Conservation (phyloP, 1,140 invertebrate species). For the Drosophila asahinai region DNA sequence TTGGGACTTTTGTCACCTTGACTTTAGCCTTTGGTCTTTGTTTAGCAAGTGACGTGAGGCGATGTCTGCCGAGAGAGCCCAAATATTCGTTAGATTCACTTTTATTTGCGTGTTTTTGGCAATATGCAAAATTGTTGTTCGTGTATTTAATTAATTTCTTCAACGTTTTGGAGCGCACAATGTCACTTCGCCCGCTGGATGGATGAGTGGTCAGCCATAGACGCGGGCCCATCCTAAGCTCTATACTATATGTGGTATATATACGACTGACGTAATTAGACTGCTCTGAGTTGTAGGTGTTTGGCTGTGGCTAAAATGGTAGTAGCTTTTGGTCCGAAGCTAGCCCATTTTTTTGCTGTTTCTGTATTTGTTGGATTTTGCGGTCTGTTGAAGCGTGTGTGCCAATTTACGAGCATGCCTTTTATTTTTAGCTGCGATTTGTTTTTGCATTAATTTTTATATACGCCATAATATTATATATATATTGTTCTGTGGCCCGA, state of each 20-base stretch:
- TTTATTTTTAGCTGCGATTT: conserved; percentile 72
- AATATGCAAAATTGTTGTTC: conserved; percentile 63
- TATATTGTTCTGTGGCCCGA: conserved; percentile 55
- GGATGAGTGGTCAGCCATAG: conserved; percentile 49
- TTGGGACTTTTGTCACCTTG: conserved; percentile 55
- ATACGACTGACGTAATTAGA: conserved; percentile 74
- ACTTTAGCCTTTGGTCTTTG: conserved; percentile 33
- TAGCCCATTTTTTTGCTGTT: conserved; percentile 47
- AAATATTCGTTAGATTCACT: conserved; percentile 30
- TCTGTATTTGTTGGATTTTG: conserved; percentile 45
- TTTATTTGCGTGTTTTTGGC: conserved; percentile 61
- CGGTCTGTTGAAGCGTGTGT: conserved; percentile 79
- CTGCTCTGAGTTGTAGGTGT: conserved; percentile 53
- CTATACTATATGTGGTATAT: conserved; percentile 27
- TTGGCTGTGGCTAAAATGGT: conserved; percentile 37
- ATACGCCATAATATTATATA: conserved; percentile 49
- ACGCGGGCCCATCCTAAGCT: conserved; percentile 34
- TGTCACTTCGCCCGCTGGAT: conserved; percentile 36
- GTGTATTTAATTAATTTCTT: conserved; percentile 70
- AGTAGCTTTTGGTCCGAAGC: conserved; percentile 59
- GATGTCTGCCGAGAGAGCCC: conserved; percentile 9
- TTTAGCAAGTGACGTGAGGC: conserved; percentile 49
- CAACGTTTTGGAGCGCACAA: conserved; percentile 46
- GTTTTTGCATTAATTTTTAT: conserved; percentile 62
- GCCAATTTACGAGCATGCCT: conserved; percentile 75